Percentiles rank a stretch among this genome's conserved stretches.
Conservation (phyloP, 2,113 vertebrate genomes). For the Dasypus novemcinctus region DNA sequence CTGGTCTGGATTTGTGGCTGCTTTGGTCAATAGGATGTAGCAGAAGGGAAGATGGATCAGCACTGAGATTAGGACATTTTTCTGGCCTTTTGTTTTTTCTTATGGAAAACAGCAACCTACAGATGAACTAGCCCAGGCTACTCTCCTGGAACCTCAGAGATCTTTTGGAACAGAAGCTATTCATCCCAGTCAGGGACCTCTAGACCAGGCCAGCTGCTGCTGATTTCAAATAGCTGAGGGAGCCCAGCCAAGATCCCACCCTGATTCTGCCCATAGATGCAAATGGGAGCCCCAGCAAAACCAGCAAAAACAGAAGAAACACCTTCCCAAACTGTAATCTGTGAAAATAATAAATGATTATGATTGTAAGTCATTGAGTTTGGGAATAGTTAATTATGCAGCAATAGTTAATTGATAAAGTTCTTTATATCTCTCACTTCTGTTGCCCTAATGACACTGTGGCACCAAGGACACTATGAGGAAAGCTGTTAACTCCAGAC, state of each 20-base stretch:
- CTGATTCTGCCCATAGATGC: not conserved
- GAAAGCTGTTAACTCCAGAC: not conserved
- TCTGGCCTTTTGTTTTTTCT: not conserved
- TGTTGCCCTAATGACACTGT: not conserved
- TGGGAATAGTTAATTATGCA: not conserved
- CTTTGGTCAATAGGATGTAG: not conserved
- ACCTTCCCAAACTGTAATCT: too few species aligned
- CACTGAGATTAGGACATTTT: not conserved
- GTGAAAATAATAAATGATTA: not conserved
- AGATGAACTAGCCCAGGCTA: not conserved
- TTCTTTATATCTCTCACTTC: not conserved
- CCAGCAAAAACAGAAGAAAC: not conserved
- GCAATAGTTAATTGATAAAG: not conserved
- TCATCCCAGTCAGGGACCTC: too few species aligned
- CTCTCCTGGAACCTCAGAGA: not conserved
- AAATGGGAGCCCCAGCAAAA: not conserved
- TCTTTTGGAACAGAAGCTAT: not conserved
- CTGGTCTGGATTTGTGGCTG: not conserved
- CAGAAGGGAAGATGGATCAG: not conserved
- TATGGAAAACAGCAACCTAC: not conserved
- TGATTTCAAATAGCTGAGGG: not conserved
- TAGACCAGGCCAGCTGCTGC: not conserved
- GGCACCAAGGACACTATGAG: not conserved
- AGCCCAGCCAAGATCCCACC: not conserved
- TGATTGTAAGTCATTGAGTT: not conserved